Evolutionary conservation across 1,140 invertebrate species (phyloP), one percentile per base, ranked within the genome.

Genomic region (Euura saliciscinereae): DNA sequence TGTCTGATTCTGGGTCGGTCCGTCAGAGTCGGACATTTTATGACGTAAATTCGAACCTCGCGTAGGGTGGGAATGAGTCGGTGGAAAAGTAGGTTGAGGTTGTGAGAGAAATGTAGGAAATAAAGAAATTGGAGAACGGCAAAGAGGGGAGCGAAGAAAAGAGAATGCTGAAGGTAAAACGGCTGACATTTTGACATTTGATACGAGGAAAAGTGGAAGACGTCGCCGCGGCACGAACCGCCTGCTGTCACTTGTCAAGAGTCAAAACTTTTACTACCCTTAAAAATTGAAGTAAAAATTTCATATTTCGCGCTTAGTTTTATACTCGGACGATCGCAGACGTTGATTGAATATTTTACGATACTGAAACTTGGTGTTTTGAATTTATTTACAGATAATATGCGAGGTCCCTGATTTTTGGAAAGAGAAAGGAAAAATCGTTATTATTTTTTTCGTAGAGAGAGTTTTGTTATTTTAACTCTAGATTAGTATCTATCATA

Each of bases 101-200:
- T 44, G 28, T 72, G 59, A 73, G 66, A 70, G 65, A 70, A 51
- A 70, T 13, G 70, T 7, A 68, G 59, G 43, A 64, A 42, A 44
- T 11, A n/a, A 44, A 46, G 45, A 66, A 59, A 64, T 43, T 51
- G 66, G 72, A 46, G 71, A 43, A 68, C 66, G 68, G 72, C 28
- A 72, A 28, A 69, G 51, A 44, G 69, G 46, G 70, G 44, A 13
- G 42, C 46, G 43, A 44, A 64, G 44, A 71, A 44, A 43, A 67
- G 71, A 70, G 69, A 28, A 28, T 28, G 28, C 28, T 28, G 28
- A 28, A 28, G 46, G 73, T 8, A 59, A 59, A 59, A 59, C 6
- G 51, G 51, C 13, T 8, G 51, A n/a, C 51, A 59, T 59, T 59
- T 59, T 59, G 51, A 59, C 51, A 59, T 59, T 59, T 59, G 51